Evolutionary conservation across 92 coral and sea anemone species (phyloP).

Genomic region (Phenganax subtilis): DNA sequence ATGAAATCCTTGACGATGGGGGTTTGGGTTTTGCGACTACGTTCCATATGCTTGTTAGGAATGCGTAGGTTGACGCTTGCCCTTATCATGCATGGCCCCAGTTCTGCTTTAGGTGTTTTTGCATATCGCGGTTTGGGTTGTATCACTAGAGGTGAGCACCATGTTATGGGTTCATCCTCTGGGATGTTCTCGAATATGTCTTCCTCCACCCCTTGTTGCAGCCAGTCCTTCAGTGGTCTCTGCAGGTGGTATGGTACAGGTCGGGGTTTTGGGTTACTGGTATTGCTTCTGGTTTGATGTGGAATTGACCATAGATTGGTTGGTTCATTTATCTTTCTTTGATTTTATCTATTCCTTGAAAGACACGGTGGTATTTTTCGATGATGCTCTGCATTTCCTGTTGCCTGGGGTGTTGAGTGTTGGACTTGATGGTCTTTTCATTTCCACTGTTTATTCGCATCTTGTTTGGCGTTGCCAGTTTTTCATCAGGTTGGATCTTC

Average conservation of each 20-base stretch:
- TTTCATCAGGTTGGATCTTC: slow-evolving; percentile 32
- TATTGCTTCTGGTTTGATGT: slow-evolving; percentile 49
- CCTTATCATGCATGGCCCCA: slow-evolving; percentile 44
- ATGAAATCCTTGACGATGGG: slow-evolving; percentile 39
- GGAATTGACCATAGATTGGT: slow-evolving; percentile 47
- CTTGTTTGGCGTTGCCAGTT: slow-evolving; percentile 30
- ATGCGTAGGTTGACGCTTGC: slow-evolving; percentile 50
- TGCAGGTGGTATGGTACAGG: slow-evolving; percentile 53
- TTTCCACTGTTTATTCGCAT: slow-evolving; percentile 4
- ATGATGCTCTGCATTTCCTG: slow-evolving; percentile 16
- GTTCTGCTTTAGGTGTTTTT: slow-evolving; percentile 29
- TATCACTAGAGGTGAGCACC: slow-evolving; percentile 57
- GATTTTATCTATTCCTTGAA: slow-evolving; percentile 42
- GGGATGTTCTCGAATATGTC: slow-evolving; percentile 48
- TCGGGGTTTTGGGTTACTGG: slow-evolving; percentile 54
- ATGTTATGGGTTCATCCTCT: slow-evolving; percentile 40
- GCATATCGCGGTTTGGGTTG: slow-evolving; percentile 47
- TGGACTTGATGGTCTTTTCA: too few relatives aligned
- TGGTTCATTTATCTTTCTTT: slow-evolving; percentile 38
- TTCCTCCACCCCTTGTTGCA: slow-evolving; percentile 43
- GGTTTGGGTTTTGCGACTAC: slow-evolving; percentile 37
- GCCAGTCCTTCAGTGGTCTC: slow-evolving; percentile 49
- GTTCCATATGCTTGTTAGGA: slow-evolving; percentile 23
- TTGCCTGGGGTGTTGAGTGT: neutral
- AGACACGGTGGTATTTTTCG: slow-evolving; percentile 33